Evolutionary conservation across 2,888 invertebrate genomes (phyloP).

Genomic region (Tineola bisselliella): DNA sequence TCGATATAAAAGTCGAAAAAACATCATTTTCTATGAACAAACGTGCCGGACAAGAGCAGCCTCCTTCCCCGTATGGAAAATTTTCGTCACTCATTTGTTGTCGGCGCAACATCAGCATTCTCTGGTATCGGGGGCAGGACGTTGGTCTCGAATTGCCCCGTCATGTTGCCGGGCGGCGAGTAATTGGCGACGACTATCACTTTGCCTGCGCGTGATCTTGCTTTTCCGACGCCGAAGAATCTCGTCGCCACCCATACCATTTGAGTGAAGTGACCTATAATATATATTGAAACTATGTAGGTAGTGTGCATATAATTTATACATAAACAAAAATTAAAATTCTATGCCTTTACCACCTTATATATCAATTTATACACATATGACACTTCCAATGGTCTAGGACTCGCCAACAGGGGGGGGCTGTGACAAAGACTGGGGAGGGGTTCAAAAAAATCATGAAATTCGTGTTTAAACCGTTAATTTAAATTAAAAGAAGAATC

Average conservation of each 20-base stretch:
- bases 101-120: conserved; percentile 43
- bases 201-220: conserved; percentile 79
- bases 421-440: too few relatives aligned
- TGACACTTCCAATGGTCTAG: too few relatives aligned
- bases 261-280: conserved; percentile 85
- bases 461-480: too few relatives aligned
- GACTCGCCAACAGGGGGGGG: too few relatives aligned
- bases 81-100: conserved; percentile 42
- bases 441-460: too few relatives aligned
- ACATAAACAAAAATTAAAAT: too few relatives aligned
- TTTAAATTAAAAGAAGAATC: too few relatives aligned
- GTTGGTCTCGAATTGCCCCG: conserved; percentile 78
- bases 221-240: conserved; percentile 84
- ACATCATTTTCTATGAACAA: neutral
- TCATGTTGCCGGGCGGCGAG: conserved; percentile 80
- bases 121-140: conserved; percentile 80
- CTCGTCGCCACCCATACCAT: conserved; percentile 83
- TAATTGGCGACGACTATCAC: conserved; percentile 87
- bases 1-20: too few relatives aligned
- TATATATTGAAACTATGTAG: too few relatives aligned
- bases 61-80: conserved; percentile 55
- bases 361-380: too few relatives aligned
- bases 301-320: too few relatives aligned
- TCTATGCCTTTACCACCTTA: too few relatives aligned
- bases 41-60: conserved; percentile 38